Base-by-base conservation (phyloP, 1,140 invertebrate species). In the Drosophila funebris region DNA sequence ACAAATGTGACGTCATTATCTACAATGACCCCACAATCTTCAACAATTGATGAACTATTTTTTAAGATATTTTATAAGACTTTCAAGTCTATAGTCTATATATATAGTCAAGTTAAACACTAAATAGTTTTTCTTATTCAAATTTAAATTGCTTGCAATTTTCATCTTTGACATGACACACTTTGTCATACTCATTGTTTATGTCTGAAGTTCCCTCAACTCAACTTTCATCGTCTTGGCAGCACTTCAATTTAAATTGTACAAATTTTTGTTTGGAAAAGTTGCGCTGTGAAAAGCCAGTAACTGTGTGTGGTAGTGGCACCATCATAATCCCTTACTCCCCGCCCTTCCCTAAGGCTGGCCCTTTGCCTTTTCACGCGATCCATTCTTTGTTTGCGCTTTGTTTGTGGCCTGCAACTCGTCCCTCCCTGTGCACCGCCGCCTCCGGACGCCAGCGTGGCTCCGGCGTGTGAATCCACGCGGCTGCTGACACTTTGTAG, bases 311-410 rank as follows among this genome's bases (percentile, higher is more conserved):
- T 72, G 68, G 60, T 50, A 69, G 44, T 18, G 44, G 44, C 64
- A 68, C 31, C 13, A 13, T 13, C 24, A 43, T 16, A 11, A 18
- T 9, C 41, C 24, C 14, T 14, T 13, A 14, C 37, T 18, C 41
- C 14, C 9, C 24, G n/a, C 27, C 6, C 24, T 4, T 43, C 53
- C 62, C 20, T 31, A 61, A 61, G 66, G 36, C 56, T 31, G 31
- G 58, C 73, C 54, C 68, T 73, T 80, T 58, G 69, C 61, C 67
- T 74, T 76, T 85, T 85, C 82, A 78, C 74, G 82, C 70, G 81
- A 87, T 87, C 82, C 67, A 62, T 41, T 71, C 73, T 87, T 85
- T 84, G 68, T 83, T 84, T 84, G 83, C 76, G 77, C 64, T 80
- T 87, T 84, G 82, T 84, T 84, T 84, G 81, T 61, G 81, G 62